phyloP scores from a whole-genome alignment of 2,888 invertebrate genomes.

The Morpho deidamia region DNA sequence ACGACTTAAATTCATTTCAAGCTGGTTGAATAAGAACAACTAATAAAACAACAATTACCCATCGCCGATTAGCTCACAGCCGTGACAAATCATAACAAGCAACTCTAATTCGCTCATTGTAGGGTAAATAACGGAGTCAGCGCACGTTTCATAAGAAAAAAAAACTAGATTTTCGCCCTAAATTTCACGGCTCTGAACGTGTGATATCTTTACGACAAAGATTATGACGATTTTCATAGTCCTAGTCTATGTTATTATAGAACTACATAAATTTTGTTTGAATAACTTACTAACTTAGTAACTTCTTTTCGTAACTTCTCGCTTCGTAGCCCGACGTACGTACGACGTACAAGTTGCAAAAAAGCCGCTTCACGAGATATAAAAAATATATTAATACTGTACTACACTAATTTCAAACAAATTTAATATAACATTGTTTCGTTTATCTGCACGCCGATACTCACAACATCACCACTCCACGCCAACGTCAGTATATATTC shows the following conservation, averaged over 20 bases:
- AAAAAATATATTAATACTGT: too few species aligned
- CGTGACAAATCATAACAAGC: slow-evolving; percentile 23
- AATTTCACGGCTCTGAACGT: slow-evolving; percentile 52
- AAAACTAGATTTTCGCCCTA: slow-evolving; percentile 55
- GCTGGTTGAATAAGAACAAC: slow-evolving; percentile 22
- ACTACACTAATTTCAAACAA: too few species aligned
- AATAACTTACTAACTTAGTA: too few species aligned
- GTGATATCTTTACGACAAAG: slow-evolving; percentile 12
- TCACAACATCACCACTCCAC: too few species aligned
- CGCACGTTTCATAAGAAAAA: slow-evolving; percentile 37
- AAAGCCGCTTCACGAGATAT: too few species aligned
- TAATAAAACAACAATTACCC: slow-evolving; percentile 11
- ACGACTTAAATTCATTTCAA: too few species aligned
- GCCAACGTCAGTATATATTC: too few species aligned
- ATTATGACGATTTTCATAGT: slow-evolving; percentile 16
- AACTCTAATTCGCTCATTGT: slow-evolving; percentile 21
- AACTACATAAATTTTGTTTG: background rate
- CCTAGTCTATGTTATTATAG: background rate
- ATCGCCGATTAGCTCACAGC: slow-evolving; percentile 16
- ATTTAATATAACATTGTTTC: too few species aligned
- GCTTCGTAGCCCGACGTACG: too few species aligned
- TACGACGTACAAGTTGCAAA: too few species aligned
- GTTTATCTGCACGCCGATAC: too few species aligned
- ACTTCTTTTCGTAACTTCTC: too few species aligned
- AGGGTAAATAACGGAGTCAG: slow-evolving; percentile 27